Base-by-base conservation (phyloP, 2,113 vertebrate genomes). In the Colossoma macropomum region DNA sequence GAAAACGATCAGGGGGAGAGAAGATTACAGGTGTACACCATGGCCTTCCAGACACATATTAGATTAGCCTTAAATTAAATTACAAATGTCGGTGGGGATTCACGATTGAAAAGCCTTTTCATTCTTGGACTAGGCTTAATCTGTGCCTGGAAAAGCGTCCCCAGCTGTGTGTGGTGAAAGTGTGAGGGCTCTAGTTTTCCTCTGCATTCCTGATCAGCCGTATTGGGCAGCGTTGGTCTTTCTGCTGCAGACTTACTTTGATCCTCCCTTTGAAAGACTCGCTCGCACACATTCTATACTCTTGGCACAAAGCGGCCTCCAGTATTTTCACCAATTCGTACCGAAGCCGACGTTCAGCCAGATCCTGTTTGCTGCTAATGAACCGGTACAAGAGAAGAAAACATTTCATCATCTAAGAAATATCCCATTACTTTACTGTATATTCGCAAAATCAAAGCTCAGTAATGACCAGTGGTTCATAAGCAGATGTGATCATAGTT, bases 251-350 rank as follows among this genome's bases (percentile, higher is more conserved):
- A 81, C 59, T 65, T 1, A 66, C 34, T 85, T 82, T 76, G 83
- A 84, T 85, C 78, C 80, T 79, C 85, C 75, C 63, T 72, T 73
- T 75, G 45, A 62, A 75, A 66, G 28, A 63, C 48, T 56, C 34
- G 28, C 50, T 8, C 62, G 32, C 70, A 60, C 48, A 62, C 77
- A 38, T 75, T 28, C 38, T 70, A 73, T 56, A 45, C 56, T 65
- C 52, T 19, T 10, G 12, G 63, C 70, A 63, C 38, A 21, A 19
- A 56, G 10, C 16, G 54, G 54, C 19, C 21, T 68, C 15, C 16
- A 17, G 50, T 0, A 52, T 2, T 16, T 19, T 15, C 72, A 13
- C 48, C 15, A 50, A 15, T 9, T 32, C 12, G 7, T 17, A 13
- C 28, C 3, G 72, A 32, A 21, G 21, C 71, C 16, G 13, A 25